These are phyloP conservation scores for Empis livida DNA, from an alignment of 2,888 invertebrate species.

Conservation along the genomic window DNA sequence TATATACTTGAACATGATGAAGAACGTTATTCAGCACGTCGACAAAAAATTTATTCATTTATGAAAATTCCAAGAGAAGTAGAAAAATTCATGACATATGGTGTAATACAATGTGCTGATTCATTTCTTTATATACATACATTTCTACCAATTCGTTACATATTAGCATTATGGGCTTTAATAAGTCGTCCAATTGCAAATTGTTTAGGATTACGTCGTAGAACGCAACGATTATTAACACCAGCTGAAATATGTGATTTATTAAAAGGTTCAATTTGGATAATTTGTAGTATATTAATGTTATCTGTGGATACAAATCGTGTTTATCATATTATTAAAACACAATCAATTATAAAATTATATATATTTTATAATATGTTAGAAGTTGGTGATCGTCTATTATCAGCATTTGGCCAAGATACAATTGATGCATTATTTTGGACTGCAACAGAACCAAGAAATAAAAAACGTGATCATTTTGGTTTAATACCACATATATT, in stretches of 20 bases:
- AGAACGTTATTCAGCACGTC: conserved; percentile 81
- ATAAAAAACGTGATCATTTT: conserved; percentile 66
- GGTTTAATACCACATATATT: conserved; percentile 80
- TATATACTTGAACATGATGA: conserved; percentile 93
- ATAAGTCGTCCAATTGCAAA: conserved; percentile 57
- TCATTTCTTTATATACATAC: conserved; percentile 96
- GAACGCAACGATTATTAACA: conserved; percentile 49
- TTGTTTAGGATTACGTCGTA: conserved; percentile 51
- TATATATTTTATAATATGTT: conserved; percentile 99
- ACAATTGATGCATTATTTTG: conserved; percentile 95
- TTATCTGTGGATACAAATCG: conserved; percentile 93
- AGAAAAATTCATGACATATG: conserved; percentile 86
- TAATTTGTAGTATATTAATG: conserved; percentile 66
- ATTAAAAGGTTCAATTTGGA: conserved; percentile 78
- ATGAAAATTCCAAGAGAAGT: conserved; percentile 88
- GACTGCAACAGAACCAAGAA: conserved; percentile 94
- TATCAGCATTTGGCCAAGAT: conserved; percentile 96
- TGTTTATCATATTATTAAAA: conserved; percentile 93
- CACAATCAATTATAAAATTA: conserved; percentile 96
- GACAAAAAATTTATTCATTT: conserved; percentile 94
- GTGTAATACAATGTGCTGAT: conserved; percentile 92
- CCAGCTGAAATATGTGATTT: conserved; percentile 94
- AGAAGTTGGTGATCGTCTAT: conserved; percentile 90
- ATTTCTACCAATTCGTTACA: conserved; percentile 84
- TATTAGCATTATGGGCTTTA: conserved; percentile 74